These are phyloP conservation scores for Balearica regulorum DNA, from an alignment of 2,797 vertebrate species.

Conservation along the genomic window DNA sequence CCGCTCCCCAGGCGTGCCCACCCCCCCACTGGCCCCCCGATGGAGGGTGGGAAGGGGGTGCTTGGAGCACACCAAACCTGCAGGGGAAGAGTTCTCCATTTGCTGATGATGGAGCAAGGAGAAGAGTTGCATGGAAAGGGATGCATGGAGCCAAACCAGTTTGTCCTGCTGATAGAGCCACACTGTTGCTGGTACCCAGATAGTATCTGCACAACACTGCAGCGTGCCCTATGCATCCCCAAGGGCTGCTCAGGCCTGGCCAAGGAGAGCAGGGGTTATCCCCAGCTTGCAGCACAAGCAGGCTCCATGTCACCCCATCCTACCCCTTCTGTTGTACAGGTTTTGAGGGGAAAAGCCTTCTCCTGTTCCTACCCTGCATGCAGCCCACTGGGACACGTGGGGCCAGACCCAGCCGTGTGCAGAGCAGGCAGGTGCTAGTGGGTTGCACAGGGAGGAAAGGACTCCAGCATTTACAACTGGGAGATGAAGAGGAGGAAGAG, in stretches of 20 bases:
- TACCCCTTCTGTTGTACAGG: not conserved
- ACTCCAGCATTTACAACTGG: not conserved
- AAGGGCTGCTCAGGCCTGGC: not conserved
- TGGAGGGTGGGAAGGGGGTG: not conserved
- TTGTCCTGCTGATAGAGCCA: not conserved
- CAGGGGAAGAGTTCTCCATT: not conserved
- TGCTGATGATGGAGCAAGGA: not conserved
- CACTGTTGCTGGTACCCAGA: no score
- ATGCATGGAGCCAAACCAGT: not conserved
- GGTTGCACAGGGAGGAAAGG: not conserved
- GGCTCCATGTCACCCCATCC: not conserved
- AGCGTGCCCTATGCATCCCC: not conserved
- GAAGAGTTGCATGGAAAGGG: not conserved
- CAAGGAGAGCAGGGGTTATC: not conserved
- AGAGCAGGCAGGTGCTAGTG: not conserved
- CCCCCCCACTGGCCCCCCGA: not conserved
- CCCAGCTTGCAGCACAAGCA: not conserved
- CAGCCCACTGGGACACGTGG: not conserved
- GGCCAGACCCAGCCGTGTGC: not conserved
- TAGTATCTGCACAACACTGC: fast-evolving
- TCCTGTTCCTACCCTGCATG: not conserved
- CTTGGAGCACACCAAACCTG: not conserved
- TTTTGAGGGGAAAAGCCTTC: not conserved
- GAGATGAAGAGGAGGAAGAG: not conserved
- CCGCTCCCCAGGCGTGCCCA: fast-evolving